Conservation (phyloP, 2,113 vertebrate genomes). For the Promerops cafer region DNA sequence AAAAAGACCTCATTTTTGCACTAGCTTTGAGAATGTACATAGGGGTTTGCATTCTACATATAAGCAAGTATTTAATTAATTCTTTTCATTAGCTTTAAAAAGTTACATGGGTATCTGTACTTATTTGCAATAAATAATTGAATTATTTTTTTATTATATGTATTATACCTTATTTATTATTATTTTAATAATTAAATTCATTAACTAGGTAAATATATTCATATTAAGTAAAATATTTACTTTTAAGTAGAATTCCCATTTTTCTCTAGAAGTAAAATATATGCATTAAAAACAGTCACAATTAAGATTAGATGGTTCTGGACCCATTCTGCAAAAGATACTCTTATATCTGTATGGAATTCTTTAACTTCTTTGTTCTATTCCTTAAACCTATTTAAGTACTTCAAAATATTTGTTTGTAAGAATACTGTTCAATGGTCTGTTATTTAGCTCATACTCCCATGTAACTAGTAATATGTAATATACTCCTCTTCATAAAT, state of each 20-base stretch:
- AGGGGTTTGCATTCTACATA: neutral
- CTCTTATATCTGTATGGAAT: neutral
- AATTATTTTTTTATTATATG: neutral
- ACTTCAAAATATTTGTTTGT: constrained; percentile 69
- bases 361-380: constrained; percentile 63
- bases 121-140: neutral
- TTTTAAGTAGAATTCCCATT: neutral
- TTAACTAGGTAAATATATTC: neutral
- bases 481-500: constrained; percentile 69
- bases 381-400: constrained; percentile 39
- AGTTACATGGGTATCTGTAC: neutral
- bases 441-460: constrained; percentile 62
- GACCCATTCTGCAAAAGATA: neutral
- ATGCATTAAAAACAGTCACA: neutral
- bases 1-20: neutral
- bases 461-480: constrained; percentile 66
- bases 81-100: neutral
- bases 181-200: neutral
- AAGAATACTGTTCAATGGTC: constrained; percentile 40
- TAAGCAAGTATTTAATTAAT: neutral
- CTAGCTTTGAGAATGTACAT: neutral
- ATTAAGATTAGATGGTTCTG: neutral
- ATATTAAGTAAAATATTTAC: neutral
- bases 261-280: neutral
- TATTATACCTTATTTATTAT: neutral